phyloP scores from a whole-genome alignment of 1,140 invertebrate species.

The Drosophila nigromelanica region DNA sequence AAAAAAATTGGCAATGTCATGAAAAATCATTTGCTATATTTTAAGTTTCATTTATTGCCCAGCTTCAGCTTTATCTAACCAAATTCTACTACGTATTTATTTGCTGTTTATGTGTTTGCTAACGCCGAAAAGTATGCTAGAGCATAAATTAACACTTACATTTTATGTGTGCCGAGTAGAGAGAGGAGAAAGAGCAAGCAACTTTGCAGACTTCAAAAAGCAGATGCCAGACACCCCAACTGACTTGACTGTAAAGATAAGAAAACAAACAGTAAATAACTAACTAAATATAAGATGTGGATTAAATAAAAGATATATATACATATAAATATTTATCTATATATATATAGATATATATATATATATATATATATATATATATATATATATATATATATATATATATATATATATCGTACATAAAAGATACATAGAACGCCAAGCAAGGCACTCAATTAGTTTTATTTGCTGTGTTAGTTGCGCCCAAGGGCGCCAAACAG shows the following conservation, averaged over 20 bases:
- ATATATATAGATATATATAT: background rate
- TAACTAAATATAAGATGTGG: background rate
- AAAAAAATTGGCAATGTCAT: slow-evolving; percentile 56
- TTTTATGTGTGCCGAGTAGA: slow-evolving; percentile 44
- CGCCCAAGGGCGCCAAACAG: slow-evolving; percentile 15
- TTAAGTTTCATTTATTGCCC: slow-evolving; percentile 2
- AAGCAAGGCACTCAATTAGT: slow-evolving; percentile 67
- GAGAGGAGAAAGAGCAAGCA: slow-evolving; percentile 33
- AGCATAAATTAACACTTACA: slow-evolving; percentile 79
- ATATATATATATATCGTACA: slow-evolving; percentile 10
- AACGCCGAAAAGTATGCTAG: slow-evolving; percentile 35
- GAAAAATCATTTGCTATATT: slow-evolving; percentile 30
- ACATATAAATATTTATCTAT: background rate
- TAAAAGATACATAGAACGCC: slow-evolving; percentile 35
- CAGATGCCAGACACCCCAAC: slow-evolving; percentile 29
- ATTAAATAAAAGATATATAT: background rate
- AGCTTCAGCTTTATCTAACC: background rate
- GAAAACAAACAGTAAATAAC: slow-evolving; percentile 24
- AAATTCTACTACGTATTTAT: slow-evolving; percentile 17
- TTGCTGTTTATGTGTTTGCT: slow-evolving; percentile 36
- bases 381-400: background rate
- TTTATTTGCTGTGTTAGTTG: slow-evolving; percentile 41
- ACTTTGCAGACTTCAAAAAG: slow-evolving; percentile 50
- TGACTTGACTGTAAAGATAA: slow-evolving; percentile 51
- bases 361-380: slow-evolving; percentile 6